Evolutionary conservation across 2,888 invertebrate genomes (phyloP), one percentile per base, ranked within the genome.

Genomic region (Rhorus exstirpatorius): DNA sequence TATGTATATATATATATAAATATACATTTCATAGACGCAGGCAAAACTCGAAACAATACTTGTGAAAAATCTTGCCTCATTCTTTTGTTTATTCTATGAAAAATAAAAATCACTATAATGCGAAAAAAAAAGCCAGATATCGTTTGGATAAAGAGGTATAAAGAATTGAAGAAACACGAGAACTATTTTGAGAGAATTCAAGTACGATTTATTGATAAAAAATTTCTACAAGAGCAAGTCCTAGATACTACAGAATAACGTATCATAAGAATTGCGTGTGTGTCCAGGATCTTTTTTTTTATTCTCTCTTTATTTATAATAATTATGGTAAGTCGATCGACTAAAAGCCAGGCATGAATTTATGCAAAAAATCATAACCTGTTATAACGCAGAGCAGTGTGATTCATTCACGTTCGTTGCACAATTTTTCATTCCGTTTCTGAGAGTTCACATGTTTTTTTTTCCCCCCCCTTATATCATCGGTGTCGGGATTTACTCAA

Each of bases 281-380:
- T 31, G 35, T 21, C 31, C 31, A 65, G 44, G 61, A 17, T n/a
- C 12, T 55, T 21, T 74, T 49, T 68, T 49, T 24, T 41, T 3
- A 17, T 53, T 38, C 44, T 31, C 10, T 21, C n/a, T n/a, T n/a
- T n/a, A n/a, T n/a, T n/a, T n/a, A n/a, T 7, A 60, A 21, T 7
- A 38, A 38, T 26, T 31, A 31, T 17, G 2, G 49, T 65, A 49
- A 21, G 17, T 65, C 63, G 17, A 75, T 75, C 55, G 68, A 61
- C 31, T 72, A 55, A 70, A 75, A 82, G 82, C 79, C 78, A 82
- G 75, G 79, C 82, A 75, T 75, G 46, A 60, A 75, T 74, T 75
- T 65, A 70, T 74, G 70, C 44, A 82, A 75, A 65, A 35, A 79
- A 79, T 75, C 78, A 82, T 79, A 82, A 82, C 82, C 82, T 82